phyloP scores from a whole-genome alignment of 2,797 vertebrate species.

The Syngnathus acus region DNA sequence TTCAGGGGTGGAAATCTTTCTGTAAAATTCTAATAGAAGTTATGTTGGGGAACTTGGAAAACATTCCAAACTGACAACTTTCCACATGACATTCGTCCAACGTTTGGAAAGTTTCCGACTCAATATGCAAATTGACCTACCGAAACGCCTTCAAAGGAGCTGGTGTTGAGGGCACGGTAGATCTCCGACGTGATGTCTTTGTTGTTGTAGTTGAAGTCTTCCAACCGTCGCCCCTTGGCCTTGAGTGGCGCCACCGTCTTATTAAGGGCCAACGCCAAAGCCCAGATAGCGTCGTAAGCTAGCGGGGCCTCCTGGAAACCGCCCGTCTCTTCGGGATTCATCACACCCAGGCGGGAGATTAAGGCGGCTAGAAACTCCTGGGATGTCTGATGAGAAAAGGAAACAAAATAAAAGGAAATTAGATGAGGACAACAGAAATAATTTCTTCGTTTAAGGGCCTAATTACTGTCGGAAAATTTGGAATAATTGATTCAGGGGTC shows the following conservation, averaged over 20 bases:
- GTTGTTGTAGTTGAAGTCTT: slow-evolving; percentile 97
- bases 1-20: not conserved
- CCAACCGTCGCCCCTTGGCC: slow-evolving; percentile 77
- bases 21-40: not conserved
- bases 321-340: slow-evolving; percentile 85
- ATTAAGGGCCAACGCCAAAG: slow-evolving; percentile 87
- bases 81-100: not conserved
- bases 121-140: slow-evolving; percentile 24
- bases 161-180: slow-evolving; percentile 93
- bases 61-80: not conserved
- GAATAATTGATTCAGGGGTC: not conserved
- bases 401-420: not conserved
- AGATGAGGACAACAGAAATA: not conserved
- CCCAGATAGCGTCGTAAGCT: slow-evolving; percentile 94
- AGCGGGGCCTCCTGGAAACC: slow-evolving; percentile 92
- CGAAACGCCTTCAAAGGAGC: slow-evolving; percentile 91
- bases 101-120: not conserved
- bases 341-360: slow-evolving; percentile 82
- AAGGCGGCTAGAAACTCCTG: slow-evolving; percentile 87
- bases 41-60: not conserved
- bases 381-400: slow-evolving; percentile 73
- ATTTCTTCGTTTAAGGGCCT: not conserved
- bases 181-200: slow-evolving; percentile 90
- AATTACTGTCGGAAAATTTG: not conserved
- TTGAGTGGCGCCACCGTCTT: slow-evolving; percentile 84